Conservation (phyloP, 2,888 invertebrate genomes). For the Chrysotoxum bicinctum region DNA sequence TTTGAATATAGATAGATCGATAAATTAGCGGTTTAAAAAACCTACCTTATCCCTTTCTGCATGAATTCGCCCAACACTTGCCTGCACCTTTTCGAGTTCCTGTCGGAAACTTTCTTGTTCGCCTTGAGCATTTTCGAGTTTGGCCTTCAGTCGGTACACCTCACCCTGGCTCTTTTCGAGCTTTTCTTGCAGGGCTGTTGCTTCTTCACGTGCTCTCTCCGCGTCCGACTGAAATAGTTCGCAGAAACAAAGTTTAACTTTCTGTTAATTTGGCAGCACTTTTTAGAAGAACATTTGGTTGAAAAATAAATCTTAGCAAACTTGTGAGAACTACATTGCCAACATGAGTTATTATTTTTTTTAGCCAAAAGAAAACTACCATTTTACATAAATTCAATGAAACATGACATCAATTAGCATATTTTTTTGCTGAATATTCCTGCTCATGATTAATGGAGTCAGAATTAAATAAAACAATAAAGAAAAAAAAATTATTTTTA, state of each 20-base stretch:
- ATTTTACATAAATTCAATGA: conserved; percentile 69
- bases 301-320: conserved; percentile 64
- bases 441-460: conserved; percentile 56
- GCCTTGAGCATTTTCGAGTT: conserved; percentile 96
- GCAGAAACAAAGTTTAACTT: conserved; percentile 42
- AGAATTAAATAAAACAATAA: conserved; percentile 20
- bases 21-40: not conserved
- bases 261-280: conserved; percentile 32
- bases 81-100: conserved; percentile 93
- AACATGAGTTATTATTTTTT: conserved; percentile 58
- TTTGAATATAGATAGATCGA: not conserved
- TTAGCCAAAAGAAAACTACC: conserved; percentile 69
- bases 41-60: conserved; percentile 90
- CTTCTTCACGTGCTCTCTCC: conserved; percentile 92
- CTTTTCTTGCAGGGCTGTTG: conserved; percentile 93
- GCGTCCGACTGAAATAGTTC: conserved; percentile 85
- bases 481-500: conserved; percentile 26
- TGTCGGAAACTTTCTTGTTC: conserved; percentile 96
- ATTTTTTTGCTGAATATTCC: conserved; percentile 36
- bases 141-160: conserved; percentile 95
- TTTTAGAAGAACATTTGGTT: conserved; percentile 50
- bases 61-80: conserved; percentile 91
- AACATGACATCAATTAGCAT: conserved; percentile 67
- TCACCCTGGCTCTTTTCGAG: conserved; percentile 97
- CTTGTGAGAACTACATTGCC: conserved; percentile 72